Conservation (phyloP, 2,797 vertebrate species). For the Clarias platycephalus region DNA sequence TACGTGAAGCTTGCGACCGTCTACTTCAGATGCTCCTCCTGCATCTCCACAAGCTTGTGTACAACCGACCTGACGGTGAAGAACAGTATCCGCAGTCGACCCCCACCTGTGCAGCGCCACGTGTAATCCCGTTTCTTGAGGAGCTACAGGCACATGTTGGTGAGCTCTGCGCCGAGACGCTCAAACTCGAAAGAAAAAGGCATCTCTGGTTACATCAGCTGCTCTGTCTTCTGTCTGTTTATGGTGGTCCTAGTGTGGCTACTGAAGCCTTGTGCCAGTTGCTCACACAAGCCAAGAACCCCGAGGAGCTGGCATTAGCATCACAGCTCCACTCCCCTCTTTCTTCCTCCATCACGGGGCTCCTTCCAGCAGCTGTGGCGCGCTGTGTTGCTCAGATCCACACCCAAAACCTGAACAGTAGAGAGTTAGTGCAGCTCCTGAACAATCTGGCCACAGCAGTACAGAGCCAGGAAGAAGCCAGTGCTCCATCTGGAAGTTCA, state of each 20-base stretch:
- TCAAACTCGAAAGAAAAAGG: conserved; percentile 86
- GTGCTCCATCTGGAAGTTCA: conserved; percentile 55
- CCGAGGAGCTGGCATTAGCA: conserved; percentile 86
- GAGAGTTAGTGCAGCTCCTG: conserved; percentile 80
- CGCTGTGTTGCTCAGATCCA: conserved; percentile 87
- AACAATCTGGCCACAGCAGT: conserved; percentile 82
- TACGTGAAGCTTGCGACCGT: conserved; percentile 89
- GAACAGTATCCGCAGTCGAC: conserved; percentile 53
- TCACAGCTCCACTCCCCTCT: conserved; percentile 84
- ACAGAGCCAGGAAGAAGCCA: conserved; percentile 76
- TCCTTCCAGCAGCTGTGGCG: conserved; percentile 78
- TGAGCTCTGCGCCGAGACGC: conserved; percentile 84
- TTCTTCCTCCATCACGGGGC: conserved; percentile 80
- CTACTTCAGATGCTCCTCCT: conserved; percentile 88
- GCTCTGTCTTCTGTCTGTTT: conserved; percentile 84
- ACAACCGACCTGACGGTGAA: conserved; percentile 72
- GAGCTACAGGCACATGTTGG: conserved; percentile 81
- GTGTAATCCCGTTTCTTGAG: conserved; percentile 86
- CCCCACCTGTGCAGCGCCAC: conserved; percentile 55
- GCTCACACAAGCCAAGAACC: conserved; percentile 81
- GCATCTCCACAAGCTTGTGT: conserved; percentile 89
- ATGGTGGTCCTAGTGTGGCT: conserved; percentile 82
- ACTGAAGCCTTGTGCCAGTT: conserved; percentile 86
- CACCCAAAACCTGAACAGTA: conserved; percentile 78
- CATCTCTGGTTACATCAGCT: conserved; percentile 93